phyloP scores from a whole-genome alignment of 2,113 vertebrate genomes.

The Cromileptes altivelis region DNA sequence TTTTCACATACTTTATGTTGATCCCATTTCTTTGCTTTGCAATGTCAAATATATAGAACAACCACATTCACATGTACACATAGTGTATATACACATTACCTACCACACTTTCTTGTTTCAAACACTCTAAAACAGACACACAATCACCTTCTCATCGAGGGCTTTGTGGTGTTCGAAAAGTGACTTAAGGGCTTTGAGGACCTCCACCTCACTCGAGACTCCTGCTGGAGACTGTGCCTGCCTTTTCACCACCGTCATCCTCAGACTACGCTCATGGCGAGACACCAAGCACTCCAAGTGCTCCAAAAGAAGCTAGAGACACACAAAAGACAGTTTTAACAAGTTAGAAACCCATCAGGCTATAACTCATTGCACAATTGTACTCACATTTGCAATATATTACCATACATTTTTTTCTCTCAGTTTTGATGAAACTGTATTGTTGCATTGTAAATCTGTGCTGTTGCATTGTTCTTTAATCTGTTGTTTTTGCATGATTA shows the following conservation, averaged over 20 bases:
- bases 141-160: slow-evolving; percentile 94
- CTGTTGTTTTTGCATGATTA: not conserved
- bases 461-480: not conserved
- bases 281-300: slow-evolving; percentile 98
- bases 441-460: not conserved
- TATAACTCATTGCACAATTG: no score
- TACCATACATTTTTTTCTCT: not conserved
- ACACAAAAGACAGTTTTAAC: not conserved
- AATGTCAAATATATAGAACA: not conserved
- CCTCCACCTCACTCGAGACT: slow-evolving; percentile 98
- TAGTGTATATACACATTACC: no score
- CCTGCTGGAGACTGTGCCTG: slow-evolving; percentile 97
- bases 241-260: slow-evolving; percentile 98
- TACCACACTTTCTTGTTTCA: not conserved
- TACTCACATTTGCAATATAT: not conserved
- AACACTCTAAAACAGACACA: no score
- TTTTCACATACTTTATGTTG: not conserved
- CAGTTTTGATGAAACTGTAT: not conserved
- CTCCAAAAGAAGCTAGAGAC: slow-evolving; percentile 90
- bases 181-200: slow-evolving; percentile 98
- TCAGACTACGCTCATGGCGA: slow-evolving; percentile 94
- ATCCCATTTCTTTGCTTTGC: not conserved
- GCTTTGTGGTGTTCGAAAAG: slow-evolving; percentile 99
- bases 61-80: no score
- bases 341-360: not conserved